phyloP scores from a whole-genome alignment of 2,888 invertebrate species.

The Chrysolina americana region DNA sequence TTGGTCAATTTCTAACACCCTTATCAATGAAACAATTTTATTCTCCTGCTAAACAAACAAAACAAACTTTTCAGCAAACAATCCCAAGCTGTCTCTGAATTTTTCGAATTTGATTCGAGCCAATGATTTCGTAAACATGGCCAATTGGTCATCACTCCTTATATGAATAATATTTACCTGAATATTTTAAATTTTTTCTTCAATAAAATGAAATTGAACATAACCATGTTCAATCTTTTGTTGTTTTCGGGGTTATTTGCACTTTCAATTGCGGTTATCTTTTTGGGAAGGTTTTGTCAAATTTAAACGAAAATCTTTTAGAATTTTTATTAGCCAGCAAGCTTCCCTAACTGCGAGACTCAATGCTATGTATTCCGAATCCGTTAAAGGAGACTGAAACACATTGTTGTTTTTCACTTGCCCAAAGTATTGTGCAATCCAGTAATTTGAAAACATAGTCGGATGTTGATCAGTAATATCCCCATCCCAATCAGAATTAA shows the following conservation, averaged over 20 bases:
- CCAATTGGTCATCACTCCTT: not conserved
- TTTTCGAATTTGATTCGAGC: not conserved
- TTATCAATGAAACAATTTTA: too few species aligned
- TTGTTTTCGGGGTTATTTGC: not conserved
- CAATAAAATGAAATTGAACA: too few species aligned
- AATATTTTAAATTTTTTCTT: too few species aligned
- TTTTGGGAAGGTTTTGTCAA: not conserved
- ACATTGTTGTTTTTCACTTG: constrained; percentile 14
- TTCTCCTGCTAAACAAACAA: too few species aligned
- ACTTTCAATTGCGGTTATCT: not conserved
- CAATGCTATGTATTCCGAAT: constrained; percentile 22
- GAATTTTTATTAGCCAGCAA: constrained; percentile 23
- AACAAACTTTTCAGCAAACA: too few species aligned
- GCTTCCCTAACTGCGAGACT: constrained; percentile 17
- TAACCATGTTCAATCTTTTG: too few species aligned
- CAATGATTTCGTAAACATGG: not conserved
- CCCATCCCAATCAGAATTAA: too few species aligned
- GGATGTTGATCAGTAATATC: not conserved
- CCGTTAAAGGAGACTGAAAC: not conserved
- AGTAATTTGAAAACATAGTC: constrained; percentile 19
- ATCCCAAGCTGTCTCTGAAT: too few species aligned
- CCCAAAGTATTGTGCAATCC: constrained; percentile 20
- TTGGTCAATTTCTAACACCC: too few species aligned
- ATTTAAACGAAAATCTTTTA: constrained; percentile 6
- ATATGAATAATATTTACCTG: not conserved